Conservation (phyloP, 2,113 vertebrate genomes). For the Sialia sialis region DNA sequence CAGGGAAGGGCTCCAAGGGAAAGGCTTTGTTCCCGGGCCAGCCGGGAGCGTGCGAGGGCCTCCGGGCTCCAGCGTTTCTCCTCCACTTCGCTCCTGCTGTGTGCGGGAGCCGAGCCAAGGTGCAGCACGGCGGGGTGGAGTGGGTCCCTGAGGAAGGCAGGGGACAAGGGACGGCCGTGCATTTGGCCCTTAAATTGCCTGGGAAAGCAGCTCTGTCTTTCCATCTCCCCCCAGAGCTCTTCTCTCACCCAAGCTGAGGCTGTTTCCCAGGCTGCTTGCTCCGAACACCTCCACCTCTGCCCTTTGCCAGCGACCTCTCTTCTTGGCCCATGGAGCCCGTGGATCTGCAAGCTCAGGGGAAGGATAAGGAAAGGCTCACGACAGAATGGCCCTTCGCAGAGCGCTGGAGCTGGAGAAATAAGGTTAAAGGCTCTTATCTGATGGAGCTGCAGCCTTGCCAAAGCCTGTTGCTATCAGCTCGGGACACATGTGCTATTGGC, state of each 20-base stretch:
- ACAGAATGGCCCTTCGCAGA: not conserved
- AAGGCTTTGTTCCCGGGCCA: slow-evolving; percentile 36
- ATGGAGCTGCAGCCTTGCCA: slow-evolving; percentile 67
- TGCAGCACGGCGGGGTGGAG: slow-evolving; percentile 35
- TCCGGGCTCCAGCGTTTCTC: slow-evolving; percentile 21
- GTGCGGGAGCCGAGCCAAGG: slow-evolving; percentile 42
- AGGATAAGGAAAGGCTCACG: not conserved
- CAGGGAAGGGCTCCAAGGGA: not conserved
- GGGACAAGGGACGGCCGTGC: not conserved
- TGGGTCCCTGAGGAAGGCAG: slow-evolving; percentile 21
- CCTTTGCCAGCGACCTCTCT: not conserved
- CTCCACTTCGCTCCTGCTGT: slow-evolving; percentile 37
- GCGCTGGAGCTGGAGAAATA: not conserved
- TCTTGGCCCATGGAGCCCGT: not conserved
- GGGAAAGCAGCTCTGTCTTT: slow-evolving; percentile 17
- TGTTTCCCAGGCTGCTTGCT: not conserved
- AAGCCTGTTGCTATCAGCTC: slow-evolving; percentile 81
- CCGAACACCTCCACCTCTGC: not conserved
- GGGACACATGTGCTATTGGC: slow-evolving; percentile 79
- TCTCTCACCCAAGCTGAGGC: not conserved
- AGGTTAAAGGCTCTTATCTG: slow-evolving; percentile 66
- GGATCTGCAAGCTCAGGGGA: not conserved
- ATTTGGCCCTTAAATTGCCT: slow-evolving; percentile 5
- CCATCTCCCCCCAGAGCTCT: not conserved
- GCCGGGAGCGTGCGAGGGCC: slow-evolving; percentile 6